phyloP scores from a whole-genome alignment of 2,888 invertebrate species.

The Oxystoma pomonae region DNA sequence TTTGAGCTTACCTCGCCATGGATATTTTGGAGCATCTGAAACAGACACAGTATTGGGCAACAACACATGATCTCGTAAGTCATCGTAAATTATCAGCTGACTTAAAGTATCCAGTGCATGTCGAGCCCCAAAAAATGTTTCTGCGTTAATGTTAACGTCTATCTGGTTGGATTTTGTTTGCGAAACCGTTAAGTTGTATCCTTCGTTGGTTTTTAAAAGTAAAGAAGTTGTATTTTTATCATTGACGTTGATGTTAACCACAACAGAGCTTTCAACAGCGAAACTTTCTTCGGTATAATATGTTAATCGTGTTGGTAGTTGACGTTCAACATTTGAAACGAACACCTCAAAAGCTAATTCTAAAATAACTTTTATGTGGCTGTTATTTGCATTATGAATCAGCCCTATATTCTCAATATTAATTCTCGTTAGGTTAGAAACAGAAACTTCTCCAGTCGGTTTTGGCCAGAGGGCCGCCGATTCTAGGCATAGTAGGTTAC shows the following conservation, averaged over 20 bases:
- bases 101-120: constrained; percentile 64
- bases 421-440: constrained; percentile 13
- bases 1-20: constrained; percentile 71
- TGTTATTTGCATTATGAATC: neutral
- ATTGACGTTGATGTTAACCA: constrained; percentile 11
- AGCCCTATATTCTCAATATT: constrained; percentile 9
- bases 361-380: constrained; percentile 8
- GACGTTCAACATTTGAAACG: constrained; percentile 1
- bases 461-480: constrained; percentile 19
- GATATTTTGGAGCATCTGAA: constrained; percentile 70
- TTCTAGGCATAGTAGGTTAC: constrained; percentile 18
- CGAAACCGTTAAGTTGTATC: constrained; percentile 8
- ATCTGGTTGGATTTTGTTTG: neutral
- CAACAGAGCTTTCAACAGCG: neutral
- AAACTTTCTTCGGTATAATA: neutral
- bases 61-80: constrained; percentile 55
- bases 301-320: constrained; percentile 7
- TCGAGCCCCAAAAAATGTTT: constrained; percentile 52
- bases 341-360: constrained; percentile 13
- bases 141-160: constrained; percentile 13
- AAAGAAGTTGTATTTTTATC: constrained; percentile 7
- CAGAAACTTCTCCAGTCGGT: constrained; percentile 14
- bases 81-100: constrained; percentile 64
- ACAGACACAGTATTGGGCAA: constrained; percentile 59
- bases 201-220: constrained; percentile 13